Conservation (phyloP, 2,113 vertebrate species). For the Carassius gibelio region DNA sequence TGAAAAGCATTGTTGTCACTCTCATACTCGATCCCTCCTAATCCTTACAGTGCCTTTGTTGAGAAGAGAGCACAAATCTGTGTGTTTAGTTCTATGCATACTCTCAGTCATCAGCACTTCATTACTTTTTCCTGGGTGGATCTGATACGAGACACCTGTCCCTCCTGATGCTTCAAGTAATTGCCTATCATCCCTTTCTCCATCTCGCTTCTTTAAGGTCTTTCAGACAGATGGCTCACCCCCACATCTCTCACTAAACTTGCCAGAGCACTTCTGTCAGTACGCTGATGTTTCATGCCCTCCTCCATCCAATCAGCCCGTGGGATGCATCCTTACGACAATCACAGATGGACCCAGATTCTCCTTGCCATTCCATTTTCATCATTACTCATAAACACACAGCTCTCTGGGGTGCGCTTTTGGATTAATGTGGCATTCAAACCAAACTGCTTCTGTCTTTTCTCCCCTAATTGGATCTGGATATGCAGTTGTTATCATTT, state of each 20-base stretch:
- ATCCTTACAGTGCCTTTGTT: not conserved
- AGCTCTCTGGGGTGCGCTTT: slow-evolving; percentile 69
- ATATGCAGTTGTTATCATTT: slow-evolving; percentile 75
- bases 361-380: slow-evolving; percentile 71
- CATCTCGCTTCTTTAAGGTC: not conserved
- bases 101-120: slow-evolving; percentile 50
- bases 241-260: slow-evolving; percentile 21
- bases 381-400: slow-evolving; percentile 72
- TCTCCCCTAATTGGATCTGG: slow-evolving; percentile 72
- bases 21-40: too few relatives aligned
- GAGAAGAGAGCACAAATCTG: not conserved
- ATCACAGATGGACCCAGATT: slow-evolving; percentile 52
- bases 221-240: slow-evolving; percentile 42
- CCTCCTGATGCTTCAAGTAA: slow-evolving; percentile 57
- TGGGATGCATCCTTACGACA: slow-evolving; percentile 27
- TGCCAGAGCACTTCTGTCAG: not conserved
- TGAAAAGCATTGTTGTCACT: too few relatives aligned
- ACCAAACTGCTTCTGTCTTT: slow-evolving; percentile 63
- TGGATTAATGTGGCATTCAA: slow-evolving; percentile 67
- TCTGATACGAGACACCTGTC: slow-evolving; percentile 52
- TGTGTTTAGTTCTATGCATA: not conserved
- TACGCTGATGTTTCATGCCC: slow-evolving; percentile 19
- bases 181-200: slow-evolving; percentile 57
- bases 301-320: slow-evolving; percentile 41
- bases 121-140: slow-evolving; percentile 67